Base-by-base conservation (phyloP, 1,140 invertebrate species). In the Alviniconcha marisindica region DNA sequence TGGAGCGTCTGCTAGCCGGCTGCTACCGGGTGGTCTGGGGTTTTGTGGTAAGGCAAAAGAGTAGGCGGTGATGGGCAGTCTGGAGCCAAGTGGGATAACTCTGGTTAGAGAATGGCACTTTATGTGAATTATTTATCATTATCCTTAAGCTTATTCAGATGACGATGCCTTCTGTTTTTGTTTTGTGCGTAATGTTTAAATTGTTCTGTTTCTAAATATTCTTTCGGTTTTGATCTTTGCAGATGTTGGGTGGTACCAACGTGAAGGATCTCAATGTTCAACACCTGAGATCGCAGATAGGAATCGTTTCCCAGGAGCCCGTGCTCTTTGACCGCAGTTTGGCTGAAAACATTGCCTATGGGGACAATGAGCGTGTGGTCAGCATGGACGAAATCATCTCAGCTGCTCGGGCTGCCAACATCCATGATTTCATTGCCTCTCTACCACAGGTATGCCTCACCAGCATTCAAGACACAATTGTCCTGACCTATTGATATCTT, bases 261-360 rank as follows among this genome's bases (percentile, higher is more conserved):
- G 77, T 92, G 1, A 87, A 83, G 31, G 83, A 86, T 15, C 83
- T 93, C n/a, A 93, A 93, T 88, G 85, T 95, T 7, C 87, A 91
- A 4, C 94, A 93, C 91, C 83, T 95, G 15, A 93, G 96, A 60
- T 92, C 93, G 12, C 95, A 96, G 86, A 92, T 96, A 77, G 96
- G 96, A 21, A 95, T 96, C 63, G 96, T 97, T 0, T 96, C 95
- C 2, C 96, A 97, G 93, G 97, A 98, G 89, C 97, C 97, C 0
- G 96, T 97, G 60, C 94, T 98, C 0, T 98, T 98, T 93, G 96
- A 97, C 91, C 94, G 95, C 28, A 96, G 96, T 31, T 97, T 98
- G 83, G 95, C 94, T 0, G 96, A 98, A 89, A 98, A 98, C 91
- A 98, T 98, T 87, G 96, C 96, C 0, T 98, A 98, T 91, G 97